These are phyloP conservation scores for Coregonus sp. DNA, from an alignment of 2,797 vertebrate genomes.

Conservation along the genomic window DNA sequence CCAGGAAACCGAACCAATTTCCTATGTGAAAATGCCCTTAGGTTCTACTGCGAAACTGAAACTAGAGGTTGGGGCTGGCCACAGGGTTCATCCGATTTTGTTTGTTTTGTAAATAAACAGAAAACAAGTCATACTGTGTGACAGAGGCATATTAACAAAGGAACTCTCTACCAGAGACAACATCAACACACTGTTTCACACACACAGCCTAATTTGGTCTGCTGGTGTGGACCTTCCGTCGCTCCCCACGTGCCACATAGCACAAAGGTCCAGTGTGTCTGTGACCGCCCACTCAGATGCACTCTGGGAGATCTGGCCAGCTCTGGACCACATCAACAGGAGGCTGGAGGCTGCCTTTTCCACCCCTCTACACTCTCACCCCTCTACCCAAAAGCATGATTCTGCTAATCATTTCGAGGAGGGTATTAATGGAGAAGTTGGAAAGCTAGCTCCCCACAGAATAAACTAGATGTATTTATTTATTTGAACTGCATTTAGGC, in stretches of 20 bases:
- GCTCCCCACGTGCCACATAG: not conserved
- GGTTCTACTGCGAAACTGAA: not conserved
- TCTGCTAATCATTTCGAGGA: no score
- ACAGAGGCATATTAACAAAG: no score
- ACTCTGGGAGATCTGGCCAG: conserved; percentile 45
- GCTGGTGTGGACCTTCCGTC: conserved; percentile 7
- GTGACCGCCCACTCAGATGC: conserved; percentile 39
- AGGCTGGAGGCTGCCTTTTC: conserved; percentile 16
- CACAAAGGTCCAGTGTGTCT: conserved; percentile 15
- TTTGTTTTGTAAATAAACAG: not conserved
- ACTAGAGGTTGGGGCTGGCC: not conserved
- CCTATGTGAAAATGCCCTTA: no score
- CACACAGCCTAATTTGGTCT: conserved; percentile 55
- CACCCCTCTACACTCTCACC: not conserved
- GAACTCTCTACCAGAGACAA: not conserved
- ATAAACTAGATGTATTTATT: no score
- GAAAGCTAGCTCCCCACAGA: no score
- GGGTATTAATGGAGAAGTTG: no score
- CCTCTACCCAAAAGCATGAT: not conserved
- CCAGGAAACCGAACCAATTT: no score
- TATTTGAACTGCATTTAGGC: no score
- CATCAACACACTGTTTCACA: not conserved
- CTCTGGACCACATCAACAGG: conserved; percentile 20
- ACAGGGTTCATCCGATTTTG: not conserved
- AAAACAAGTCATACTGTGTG: not conserved